phyloP scores from a whole-genome alignment of 1,140 invertebrate species.

The Armadillidium nasatum region DNA sequence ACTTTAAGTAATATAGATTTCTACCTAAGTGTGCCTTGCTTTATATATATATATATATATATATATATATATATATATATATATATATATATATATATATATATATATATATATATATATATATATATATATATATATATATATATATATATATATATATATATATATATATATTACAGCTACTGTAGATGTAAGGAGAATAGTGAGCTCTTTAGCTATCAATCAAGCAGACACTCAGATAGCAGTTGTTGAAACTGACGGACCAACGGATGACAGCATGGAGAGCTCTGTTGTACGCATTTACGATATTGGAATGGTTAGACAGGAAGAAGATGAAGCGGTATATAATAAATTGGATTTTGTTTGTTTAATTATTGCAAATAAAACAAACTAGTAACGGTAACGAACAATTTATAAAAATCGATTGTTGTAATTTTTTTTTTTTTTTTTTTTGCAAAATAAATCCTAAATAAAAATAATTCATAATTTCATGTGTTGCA shows the following conservation, averaged over 20 bases:
- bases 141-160: too few relatives aligned
- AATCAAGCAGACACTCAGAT: slow-evolving; percentile 73
- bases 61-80: neutral
- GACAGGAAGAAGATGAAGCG: slow-evolving; percentile 68
- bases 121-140: too few relatives aligned
- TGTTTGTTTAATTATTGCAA: slow-evolving; percentile 49
- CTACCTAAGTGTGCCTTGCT: too few relatives aligned
- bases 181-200: slow-evolving; percentile 44
- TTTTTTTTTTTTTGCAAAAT: too few relatives aligned
- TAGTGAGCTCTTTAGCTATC: slow-evolving; percentile 59
- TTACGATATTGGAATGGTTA: slow-evolving; percentile 67
- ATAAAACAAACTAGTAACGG: slow-evolving; percentile 46
- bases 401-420: too few relatives aligned
- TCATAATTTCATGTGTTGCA: too few relatives aligned
- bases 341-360: slow-evolving; percentile 47
- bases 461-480: too few relatives aligned
- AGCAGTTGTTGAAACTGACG: slow-evolving; percentile 69
- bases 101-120: neutral
- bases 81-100: neutral
- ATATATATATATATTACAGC: slow-evolving; percentile 54
- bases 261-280: slow-evolving; percentile 60
- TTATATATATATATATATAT: neutral
- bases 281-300: slow-evolving; percentile 77
- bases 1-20: neutral
- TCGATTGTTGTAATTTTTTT: too few relatives aligned